These are phyloP conservation scores for Lasioglossum vierecki DNA, from an alignment of 2,888 invertebrate genomes.

Conservation along the genomic window DNA sequence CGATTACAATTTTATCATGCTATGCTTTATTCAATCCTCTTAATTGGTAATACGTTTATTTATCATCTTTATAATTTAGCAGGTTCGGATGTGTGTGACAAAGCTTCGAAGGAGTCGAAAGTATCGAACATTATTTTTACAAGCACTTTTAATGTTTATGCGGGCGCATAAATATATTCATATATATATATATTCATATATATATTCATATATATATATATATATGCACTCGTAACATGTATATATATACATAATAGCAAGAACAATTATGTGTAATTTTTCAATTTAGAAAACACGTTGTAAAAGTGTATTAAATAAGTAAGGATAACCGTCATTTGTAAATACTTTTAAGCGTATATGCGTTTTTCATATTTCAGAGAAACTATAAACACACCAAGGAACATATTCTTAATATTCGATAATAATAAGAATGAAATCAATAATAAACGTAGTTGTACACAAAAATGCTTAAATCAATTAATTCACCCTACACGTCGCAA, in stretches of 20 bases:
- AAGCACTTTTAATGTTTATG: constrained; percentile 60
- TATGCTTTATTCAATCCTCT: constrained; percentile 45
- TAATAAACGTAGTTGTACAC: constrained; percentile 51
- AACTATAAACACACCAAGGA: constrained; percentile 42
- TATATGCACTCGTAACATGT: constrained; percentile 22
- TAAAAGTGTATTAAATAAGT: constrained; percentile 43
- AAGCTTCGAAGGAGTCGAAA: constrained; percentile 49
- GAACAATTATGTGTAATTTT: constrained; percentile 54
- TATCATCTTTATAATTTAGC: constrained; percentile 48
- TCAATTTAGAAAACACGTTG: constrained; percentile 47
- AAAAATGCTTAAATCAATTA: constrained; percentile 31
- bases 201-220: constrained; percentile 29
- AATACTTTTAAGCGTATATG: constrained; percentile 41
- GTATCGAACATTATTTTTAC: constrained; percentile 58
- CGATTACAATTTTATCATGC: constrained; percentile 32
- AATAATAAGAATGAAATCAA: constrained; percentile 35
- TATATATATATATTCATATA: background rate
- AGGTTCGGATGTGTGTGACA: constrained; percentile 56
- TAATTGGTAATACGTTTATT: constrained; percentile 35
- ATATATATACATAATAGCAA: constrained; percentile 37
- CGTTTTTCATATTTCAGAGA: constrained; percentile 33
- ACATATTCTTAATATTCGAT: constrained; percentile 37
- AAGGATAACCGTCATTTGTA: constrained; percentile 41
- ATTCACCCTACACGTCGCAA: constrained; percentile 25
- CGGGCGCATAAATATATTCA: constrained; percentile 14